These are phyloP conservation scores for Meloidogyne exigua DNA, from an alignment of 1,140 invertebrate species.

Conservation along the genomic window DNA sequence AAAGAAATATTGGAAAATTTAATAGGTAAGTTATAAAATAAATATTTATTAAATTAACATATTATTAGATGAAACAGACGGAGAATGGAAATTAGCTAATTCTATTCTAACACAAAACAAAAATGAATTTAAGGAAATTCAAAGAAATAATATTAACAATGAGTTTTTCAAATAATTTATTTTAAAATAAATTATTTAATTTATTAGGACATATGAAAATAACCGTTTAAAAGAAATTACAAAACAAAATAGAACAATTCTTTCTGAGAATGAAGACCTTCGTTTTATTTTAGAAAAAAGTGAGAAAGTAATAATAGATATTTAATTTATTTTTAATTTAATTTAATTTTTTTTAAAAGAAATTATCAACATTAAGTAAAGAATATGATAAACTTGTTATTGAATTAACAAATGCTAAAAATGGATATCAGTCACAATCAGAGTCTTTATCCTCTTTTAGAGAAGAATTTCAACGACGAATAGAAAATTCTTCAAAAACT, in stretches of 20 bases:
- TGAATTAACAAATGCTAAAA: conserved; percentile 31
- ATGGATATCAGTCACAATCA: conserved; percentile 31
- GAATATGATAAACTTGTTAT: conserved; percentile 34
- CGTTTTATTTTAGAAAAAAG: conserved; percentile 19
- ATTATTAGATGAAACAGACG: not conserved
- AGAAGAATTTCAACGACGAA: conserved; percentile 21
- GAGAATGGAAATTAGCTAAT: not conserved
- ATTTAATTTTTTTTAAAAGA: conserved; percentile 24
- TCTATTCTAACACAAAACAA: not conserved
- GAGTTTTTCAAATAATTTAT: too few species aligned
- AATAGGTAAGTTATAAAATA: not conserved
- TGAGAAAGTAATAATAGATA: not conserved
- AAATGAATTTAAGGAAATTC: not conserved
- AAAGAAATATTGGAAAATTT: not conserved
- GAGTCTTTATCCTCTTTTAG: conserved; percentile 23
- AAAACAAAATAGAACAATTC: conserved; percentile 19
- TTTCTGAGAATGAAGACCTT: conserved; percentile 19
- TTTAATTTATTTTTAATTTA: not conserved
- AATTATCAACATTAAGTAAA: conserved; percentile 34
- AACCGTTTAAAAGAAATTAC: conserved; percentile 9
- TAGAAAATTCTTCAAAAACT: not conserved
- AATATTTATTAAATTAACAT: not conserved
- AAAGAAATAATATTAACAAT: conserved; percentile 6
- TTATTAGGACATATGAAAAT: too few species aligned
- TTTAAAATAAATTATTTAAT: too few species aligned